Base-by-base conservation (phyloP, 2,888 invertebrate species). In the Mimumesa dahlbomi region DNA sequence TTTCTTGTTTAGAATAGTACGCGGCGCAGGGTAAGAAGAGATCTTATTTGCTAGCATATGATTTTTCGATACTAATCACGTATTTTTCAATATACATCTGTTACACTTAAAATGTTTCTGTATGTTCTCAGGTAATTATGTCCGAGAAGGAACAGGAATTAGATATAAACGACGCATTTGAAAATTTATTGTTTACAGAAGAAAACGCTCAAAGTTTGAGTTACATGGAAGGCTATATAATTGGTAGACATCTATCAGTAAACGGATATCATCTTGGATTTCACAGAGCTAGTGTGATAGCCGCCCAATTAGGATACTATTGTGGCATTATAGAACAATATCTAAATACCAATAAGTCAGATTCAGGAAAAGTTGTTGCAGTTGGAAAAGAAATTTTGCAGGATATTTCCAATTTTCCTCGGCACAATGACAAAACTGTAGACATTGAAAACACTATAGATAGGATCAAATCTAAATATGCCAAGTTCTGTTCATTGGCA, bases 221-320 rank as follows among this genome's bases (percentile, higher is more conserved):
- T 61, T 95, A 94, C 86, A 86, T 92, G 54, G 93, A 95, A 89
- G 96, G 96, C 3, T 93, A 91, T 71, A 85, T 90, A 64, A 91
- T 91, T 77, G 95, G 95, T 0, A 88, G 88, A 50, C 87, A 89
- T 29, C 91, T 93, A 80, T 77, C 85, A 40, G 85, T 92, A 14
- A 93, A 94, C 85, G 95, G 93, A 1, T 94, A 92, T 85, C 94
- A 94, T 86, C 90, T 94, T 68, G 96, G 96, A 1, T 95, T 95
- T 86, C 94, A 95, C 72, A 92, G 93, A 88, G 96, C 95, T 7
- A 92, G 93, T 53, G 93, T 94, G 85, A 85, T 96, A 14, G 96
- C 96, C 2, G 92, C 93, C 45, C 95, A 96, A 89, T 89, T 97
- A 84, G 96, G 96, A 5, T 93, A 92, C 84, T 96, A 95, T 83